A percentile compares a stretch with the other conserved stretches of the same genome.
These are phyloP conservation scores for Achatina immaculata DNA, from an alignment of 1,140 invertebrate species.

Conservation along the genomic window DNA sequence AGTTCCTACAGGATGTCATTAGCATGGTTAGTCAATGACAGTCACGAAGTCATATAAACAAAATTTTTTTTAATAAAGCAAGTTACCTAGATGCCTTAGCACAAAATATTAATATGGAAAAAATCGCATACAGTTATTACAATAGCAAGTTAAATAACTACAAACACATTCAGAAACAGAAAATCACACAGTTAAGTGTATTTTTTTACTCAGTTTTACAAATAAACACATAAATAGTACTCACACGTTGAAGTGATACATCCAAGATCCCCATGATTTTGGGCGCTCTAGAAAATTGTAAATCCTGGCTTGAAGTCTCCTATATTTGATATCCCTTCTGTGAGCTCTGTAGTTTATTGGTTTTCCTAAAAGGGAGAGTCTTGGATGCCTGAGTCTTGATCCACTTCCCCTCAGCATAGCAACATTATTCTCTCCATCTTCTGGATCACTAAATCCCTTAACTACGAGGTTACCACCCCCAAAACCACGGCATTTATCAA, in stretches of 20 bases:
- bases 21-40: too few species aligned
- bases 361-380: constrained; percentile 91
- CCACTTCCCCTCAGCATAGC: constrained; percentile 50
- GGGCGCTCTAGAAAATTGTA: constrained; percentile 96
- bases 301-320: constrained; percentile 87
- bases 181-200: too few species aligned
- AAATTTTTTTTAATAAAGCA: too few species aligned
- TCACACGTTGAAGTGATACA: constrained; percentile 95
- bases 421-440: constrained; percentile 40
- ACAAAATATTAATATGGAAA: too few species aligned
- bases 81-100: too few species aligned
- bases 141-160: too few species aligned
- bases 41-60: too few species aligned
- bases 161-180: too few species aligned
- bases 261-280: constrained; percentile 84
- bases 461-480: background rate
- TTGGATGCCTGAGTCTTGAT: constrained; percentile 66
- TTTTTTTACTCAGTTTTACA: too few species aligned
- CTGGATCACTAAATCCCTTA: background rate
- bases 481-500: constrained; percentile 44
- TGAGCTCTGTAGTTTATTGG: constrained; percentile 89
- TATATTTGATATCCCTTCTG: constrained; percentile 85
- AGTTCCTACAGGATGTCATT: too few species aligned
- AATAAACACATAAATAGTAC: constrained; percentile 67
- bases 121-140: too few species aligned